Evolutionary conservation across 2,797 vertebrate genomes (phyloP).

Genomic region (Danio jaintianensis): DNA sequence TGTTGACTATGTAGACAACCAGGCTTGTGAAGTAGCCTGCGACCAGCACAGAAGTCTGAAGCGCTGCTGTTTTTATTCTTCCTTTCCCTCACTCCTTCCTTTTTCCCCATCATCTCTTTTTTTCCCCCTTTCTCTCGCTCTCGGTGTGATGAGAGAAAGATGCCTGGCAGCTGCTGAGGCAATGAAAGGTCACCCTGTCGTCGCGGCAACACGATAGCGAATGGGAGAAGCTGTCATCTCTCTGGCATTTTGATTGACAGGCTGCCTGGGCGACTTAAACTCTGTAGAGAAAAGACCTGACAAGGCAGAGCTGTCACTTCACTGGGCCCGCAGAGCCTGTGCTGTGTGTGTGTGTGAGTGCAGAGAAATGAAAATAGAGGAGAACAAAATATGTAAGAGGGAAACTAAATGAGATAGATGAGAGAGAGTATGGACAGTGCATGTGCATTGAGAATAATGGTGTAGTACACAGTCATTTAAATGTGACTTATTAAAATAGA

Average conservation of each 20-base stretch:
- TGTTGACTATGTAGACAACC: neutral
- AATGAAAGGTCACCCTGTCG: slow-evolving; percentile 83
- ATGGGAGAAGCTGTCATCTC: slow-evolving; percentile 77
- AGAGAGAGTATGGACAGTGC: neutral
- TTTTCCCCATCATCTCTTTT: slow-evolving; percentile 3
- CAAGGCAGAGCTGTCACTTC: slow-evolving; percentile 75
- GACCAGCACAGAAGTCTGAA: slow-evolving; percentile 24
- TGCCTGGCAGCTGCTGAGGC: slow-evolving; percentile 70
- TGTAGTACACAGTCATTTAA: neutral
- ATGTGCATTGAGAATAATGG: neutral
- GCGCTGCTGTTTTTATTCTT: slow-evolving; percentile 14
- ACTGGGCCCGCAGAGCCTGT: slow-evolving; percentile 43
- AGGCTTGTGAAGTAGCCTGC: neutral
- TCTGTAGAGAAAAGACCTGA: slow-evolving; percentile 80
- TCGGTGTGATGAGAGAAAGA: slow-evolving; percentile 75
- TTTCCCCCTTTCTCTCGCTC: slow-evolving; percentile 56
- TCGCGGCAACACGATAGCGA: slow-evolving; percentile 75
- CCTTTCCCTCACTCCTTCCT: slow-evolving; percentile 1
- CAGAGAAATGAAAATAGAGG: slow-evolving; percentile 28
- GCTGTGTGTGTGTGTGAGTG: slow-evolving; percentile 48
- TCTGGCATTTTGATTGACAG: slow-evolving; percentile 73
- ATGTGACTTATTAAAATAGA: neutral
- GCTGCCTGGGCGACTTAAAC: slow-evolving; percentile 64
- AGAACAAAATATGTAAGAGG: neutral
- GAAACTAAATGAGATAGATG: neutral